phyloP scores from a whole-genome alignment of 53 echinoderm and acorn worm genomes.

The Holothuria leucospilota region DNA sequence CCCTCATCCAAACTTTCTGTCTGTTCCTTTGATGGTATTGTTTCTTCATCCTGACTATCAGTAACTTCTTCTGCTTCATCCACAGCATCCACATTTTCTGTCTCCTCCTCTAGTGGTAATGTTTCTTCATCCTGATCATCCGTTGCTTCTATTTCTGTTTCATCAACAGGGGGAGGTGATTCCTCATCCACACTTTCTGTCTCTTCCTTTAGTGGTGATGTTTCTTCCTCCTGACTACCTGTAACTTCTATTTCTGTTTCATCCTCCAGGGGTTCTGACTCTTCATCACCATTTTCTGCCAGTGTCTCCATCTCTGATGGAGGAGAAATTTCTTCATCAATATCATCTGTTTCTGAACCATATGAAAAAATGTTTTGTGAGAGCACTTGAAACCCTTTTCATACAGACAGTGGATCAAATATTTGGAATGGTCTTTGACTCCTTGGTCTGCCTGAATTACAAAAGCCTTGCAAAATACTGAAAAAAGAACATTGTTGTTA shows the following conservation, averaged over 20 bases:
- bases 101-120: too few relatives aligned
- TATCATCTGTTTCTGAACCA: background rate
- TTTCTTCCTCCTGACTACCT: background rate
- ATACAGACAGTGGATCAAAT: too few relatives aligned
- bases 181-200: slow-evolving; percentile 17
- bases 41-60: background rate
- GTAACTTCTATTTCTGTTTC: slow-evolving; percentile 31
- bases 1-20: slow-evolving; percentile 14
- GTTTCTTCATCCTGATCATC: too few relatives aligned
- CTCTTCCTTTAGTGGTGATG: background rate
- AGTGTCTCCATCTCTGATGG: background rate
- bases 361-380: too few relatives aligned
- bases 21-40: background rate
- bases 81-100: background rate
- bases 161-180: background rate
- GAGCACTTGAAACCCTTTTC: too few relatives aligned
- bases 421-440: too few relatives aligned
- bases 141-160: background rate
- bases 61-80: background rate
- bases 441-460: too few relatives aligned
- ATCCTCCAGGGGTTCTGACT: background rate
- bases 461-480: too few relatives aligned
- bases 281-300: background rate
- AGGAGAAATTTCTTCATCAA: background rate
- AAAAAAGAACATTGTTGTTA: too few relatives aligned